Evolutionary conservation across 2,113 vertebrate species (phyloP).

Genomic region (Lutjanus erythropterus): DNA sequence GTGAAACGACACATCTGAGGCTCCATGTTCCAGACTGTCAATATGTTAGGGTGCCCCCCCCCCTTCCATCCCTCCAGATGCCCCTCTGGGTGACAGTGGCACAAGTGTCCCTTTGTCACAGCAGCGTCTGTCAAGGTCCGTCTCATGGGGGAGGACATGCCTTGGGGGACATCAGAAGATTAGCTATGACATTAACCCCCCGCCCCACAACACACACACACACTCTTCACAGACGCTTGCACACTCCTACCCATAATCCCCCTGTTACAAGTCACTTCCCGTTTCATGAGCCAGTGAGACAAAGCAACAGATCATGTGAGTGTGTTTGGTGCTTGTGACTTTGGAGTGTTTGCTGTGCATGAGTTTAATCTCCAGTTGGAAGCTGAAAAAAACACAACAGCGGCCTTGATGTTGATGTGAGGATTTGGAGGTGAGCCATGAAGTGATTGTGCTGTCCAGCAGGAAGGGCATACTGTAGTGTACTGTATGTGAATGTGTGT

Average conservation of each 20-base stretch:
- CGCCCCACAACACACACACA: conserved; percentile 25
- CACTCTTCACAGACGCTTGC: conserved; percentile 37
- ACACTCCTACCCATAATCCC: conserved; percentile 77
- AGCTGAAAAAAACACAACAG: background rate
- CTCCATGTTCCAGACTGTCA: conserved; percentile 40
- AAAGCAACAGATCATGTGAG: conserved; percentile 79
- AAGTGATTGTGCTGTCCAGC: conserved; percentile 15
- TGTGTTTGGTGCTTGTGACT: conserved; percentile 38
- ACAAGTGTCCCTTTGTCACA: conserved; percentile 80
- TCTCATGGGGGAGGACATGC: conserved; percentile 45
- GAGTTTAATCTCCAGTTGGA: background rate
- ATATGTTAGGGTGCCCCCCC: conserved; percentile 34
- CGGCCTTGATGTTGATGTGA: conserved; percentile 28
- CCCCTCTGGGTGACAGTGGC: conserved; percentile 67
- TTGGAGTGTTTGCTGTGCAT: background rate
- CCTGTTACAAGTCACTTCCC: conserved; percentile 78
- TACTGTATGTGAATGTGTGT: conserved; percentile 14
- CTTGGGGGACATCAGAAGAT: conserved; percentile 72
- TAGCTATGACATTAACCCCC: conserved; percentile 75
- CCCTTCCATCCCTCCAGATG: conserved; percentile 37
- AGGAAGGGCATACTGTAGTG: conserved; percentile 10
- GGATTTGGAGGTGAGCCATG: conserved; percentile 48
- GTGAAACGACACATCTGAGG: conserved; percentile 19
- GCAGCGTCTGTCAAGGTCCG: conserved; percentile 62
- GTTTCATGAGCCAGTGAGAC: conserved; percentile 67